A percentile compares a stretch with the other conserved stretches of the same genome.
These are phyloP conservation scores for Ceratina australensis DNA, from an alignment of 1,140 invertebrate genomes.

Conservation along the genomic window DNA sequence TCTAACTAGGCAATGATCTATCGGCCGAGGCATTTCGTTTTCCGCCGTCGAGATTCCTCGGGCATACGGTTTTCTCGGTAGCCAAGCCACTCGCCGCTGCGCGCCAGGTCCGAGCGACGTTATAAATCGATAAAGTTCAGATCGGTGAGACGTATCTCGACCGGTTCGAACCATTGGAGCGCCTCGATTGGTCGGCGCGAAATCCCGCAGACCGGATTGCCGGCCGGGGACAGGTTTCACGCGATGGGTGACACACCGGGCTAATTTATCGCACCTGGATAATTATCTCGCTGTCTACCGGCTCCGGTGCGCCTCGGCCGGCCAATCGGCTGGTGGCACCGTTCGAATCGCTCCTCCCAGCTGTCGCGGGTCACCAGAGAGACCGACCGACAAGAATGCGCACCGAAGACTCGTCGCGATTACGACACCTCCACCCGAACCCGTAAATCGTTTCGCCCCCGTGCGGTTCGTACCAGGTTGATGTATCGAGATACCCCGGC, in stretches of 20 bases:
- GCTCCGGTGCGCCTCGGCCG: conserved; percentile 40
- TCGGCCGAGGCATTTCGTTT: conserved; percentile 35
- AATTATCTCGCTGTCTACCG: conserved; percentile 70
- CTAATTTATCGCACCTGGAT: conserved; percentile 73
- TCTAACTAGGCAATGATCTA: conserved; percentile 40
- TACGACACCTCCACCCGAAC: conserved; percentile 44
- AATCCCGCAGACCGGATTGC: conserved; percentile 61
- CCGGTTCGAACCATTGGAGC: conserved; percentile 53
- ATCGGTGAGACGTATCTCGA: conserved; percentile 53
- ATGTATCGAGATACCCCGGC: conserved; percentile 25
- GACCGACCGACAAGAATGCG: conserved; percentile 29
- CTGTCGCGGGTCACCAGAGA: conserved; percentile 41
- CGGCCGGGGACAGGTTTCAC: conserved; percentile 72
- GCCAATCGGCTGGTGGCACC: conserved; percentile 63
- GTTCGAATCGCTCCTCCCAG: conserved; percentile 67
- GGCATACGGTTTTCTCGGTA: conserved; percentile 33
- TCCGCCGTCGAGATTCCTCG: conserved; percentile 31
- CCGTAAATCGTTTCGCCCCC: conserved; percentile 48
- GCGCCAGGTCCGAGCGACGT: conserved; percentile 27
- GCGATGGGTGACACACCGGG: conserved; percentile 70
- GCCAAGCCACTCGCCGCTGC: conserved; percentile 1
- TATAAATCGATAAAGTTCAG: conserved; percentile 58
- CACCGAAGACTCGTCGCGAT: conserved; percentile 24
- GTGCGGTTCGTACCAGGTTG: background rate
- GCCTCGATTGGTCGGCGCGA: conserved; percentile 67